Base-by-base conservation (phyloP, 2,113 vertebrate genomes). In the Megalops atlanticus region DNA sequence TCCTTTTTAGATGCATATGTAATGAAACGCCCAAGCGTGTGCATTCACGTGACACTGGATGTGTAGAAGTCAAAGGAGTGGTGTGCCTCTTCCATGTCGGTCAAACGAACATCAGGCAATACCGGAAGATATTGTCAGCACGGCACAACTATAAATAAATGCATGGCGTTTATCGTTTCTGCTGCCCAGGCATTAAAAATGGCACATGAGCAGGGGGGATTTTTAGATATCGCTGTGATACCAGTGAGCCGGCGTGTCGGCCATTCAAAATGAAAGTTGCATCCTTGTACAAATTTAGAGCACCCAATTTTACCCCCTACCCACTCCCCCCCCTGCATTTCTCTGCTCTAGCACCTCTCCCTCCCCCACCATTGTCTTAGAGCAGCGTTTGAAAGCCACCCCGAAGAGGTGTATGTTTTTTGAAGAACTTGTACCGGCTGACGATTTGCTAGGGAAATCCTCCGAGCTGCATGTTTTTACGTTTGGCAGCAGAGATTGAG, bases 271-370 rank as follows among this genome's bases (percentile, higher is more conserved):
- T 27, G 0, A 49, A 72, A 43, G 35, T 58, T 6, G 72, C 71
- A 80, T 80, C 71, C 49, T 73, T 39, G 39, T 75, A 81, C 52
- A 81, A 81, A 74, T 64, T 43, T 75, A 81, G 79, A 74, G 52
- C 24, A 7, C 49, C 79, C 72, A 35, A 49, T 74, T 73, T 41
- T n/a, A 43, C 72, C 39, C 47, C 15, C 24, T 12, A 16, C 5
- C 1, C 49, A 21, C 35, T 4, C 36, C 79, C 79, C 3, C 10
- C 69, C 69, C 15, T 5, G 5, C 68, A 36, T 79, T 79, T 68
- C 79, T 39, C 10, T 16, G n/a, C 18, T 54, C 43, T 15, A 7
- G 16, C 49, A 40, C 52, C 54, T 1, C 68, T 15, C 14, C 49
- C 76, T 27, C 41, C 31, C 8, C 64, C 41, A 47, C 69, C 47